Evolutionary conservation across 2,113 vertebrate species (phyloP), one percentile per base, ranked within the genome.

Genomic region (Callionymus lyra): DNA sequence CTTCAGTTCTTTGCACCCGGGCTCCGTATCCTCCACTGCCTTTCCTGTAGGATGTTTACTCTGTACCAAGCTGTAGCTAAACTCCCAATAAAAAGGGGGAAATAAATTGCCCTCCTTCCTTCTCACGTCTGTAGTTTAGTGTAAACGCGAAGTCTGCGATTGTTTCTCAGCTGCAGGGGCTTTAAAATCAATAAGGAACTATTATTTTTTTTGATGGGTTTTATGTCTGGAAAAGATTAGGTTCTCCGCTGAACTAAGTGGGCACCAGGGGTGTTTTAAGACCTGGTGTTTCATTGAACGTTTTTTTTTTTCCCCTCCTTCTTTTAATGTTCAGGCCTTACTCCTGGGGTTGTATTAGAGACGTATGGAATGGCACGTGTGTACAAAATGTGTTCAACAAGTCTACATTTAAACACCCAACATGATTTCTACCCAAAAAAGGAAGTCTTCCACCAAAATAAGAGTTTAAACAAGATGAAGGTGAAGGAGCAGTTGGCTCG

Each of bases 41-140:
- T 80, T n/a, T 76, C 74, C 62, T 77, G 63, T 47, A 73, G 66
- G 68, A 80, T 71, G 72, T 73, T 59, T 39, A 62, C 55, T 52
- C 68, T 50, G 40, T 37, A 60, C 57, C 54, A 42, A 27, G 21
- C 21, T 27, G 21, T 47, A 60, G 63, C 51, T 53, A 53, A 51
- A 57, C 56, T 54, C 52, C 44, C 40, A 53, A 63, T 73, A 67
- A 58, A 65, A 31, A 34, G 38, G 47, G 53, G 32, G 50, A 70
- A 56, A 70, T 63, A 56, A 44, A 63, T 65, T 52, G 52, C 4
- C 21, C 21, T 27, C 21, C 4, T 4, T 27, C 21, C 21, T 27
- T 59, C 21, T 43, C 12, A 35, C 6, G n/a, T n/a, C 8, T 45
- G 17, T 50, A 48, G 44, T 63, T 56, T 44, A 51, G 44, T 46